phyloP scores from a whole-genome alignment of 2,797 vertebrate species.

The Peromyscus aztecus region DNA sequence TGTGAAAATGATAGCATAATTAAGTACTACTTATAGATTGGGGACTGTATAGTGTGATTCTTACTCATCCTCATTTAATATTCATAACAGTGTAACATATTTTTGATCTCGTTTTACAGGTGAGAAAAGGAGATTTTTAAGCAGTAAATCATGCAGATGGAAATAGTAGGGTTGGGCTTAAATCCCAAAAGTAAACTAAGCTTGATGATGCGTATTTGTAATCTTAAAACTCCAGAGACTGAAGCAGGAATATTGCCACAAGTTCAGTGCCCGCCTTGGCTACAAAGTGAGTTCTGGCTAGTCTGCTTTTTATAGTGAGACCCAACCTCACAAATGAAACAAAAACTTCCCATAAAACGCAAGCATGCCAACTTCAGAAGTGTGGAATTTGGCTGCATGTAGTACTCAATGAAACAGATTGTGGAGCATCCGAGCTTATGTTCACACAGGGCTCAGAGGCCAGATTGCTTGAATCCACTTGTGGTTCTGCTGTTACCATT shows the following conservation, averaged over 20 bases:
- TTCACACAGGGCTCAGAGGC: background rate
- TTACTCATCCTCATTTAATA: constrained; percentile 38
- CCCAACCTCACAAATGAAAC: background rate
- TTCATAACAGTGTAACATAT: background rate
- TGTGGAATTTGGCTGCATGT: background rate
- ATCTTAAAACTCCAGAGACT: background rate
- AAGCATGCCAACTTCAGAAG: constrained; percentile 21
- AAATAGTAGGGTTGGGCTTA: constrained; percentile 7
- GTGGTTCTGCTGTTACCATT: background rate
- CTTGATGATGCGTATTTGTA: background rate
- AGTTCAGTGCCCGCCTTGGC: background rate
- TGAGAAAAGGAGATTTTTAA: constrained; percentile 29
- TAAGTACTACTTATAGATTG: background rate
- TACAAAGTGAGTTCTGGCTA: background rate
- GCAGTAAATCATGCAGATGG: background rate
- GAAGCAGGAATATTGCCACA: background rate
- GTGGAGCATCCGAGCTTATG: background rate
- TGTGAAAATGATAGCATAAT: constrained; percentile 12
- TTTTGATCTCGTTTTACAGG: background rate
- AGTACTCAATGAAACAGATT: constrained; percentile 19
- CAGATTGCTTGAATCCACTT: background rate
- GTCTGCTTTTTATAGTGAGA: background rate
- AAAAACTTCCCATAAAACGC: background rate
- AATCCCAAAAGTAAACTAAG: background rate
- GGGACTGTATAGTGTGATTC: background rate